Evolutionary conservation across 92 coral and sea anemone genomes (phyloP).

Genomic region (Scolanthus callimorphus): DNA sequence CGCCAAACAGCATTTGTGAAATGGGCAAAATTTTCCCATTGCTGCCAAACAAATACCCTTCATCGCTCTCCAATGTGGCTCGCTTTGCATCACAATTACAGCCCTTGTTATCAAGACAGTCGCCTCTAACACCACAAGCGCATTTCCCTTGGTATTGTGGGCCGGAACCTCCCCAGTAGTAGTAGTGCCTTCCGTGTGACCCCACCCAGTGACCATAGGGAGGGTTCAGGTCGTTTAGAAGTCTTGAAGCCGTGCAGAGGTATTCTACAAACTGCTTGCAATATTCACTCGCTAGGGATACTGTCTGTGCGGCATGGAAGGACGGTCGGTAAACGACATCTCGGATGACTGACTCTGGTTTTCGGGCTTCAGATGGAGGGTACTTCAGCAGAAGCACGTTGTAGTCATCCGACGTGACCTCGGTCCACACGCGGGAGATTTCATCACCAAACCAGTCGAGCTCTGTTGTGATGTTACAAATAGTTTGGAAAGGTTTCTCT

Average conservation of each 20-base stretch:
- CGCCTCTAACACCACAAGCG: conserved; percentile 58
- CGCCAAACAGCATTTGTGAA: conserved; percentile 61
- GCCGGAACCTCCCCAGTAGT: conserved; percentile 78
- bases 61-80: conserved; percentile 45
- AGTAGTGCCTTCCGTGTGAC: conserved; percentile 42
- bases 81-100: conserved; percentile 79
- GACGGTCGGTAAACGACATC: conserved; percentile 50
- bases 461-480: conserved; percentile 66
- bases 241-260: conserved; percentile 59
- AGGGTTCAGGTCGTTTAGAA: conserved; percentile 33
- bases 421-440: conserved; percentile 48
- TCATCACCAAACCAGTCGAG: conserved; percentile 29
- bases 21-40: conserved; percentile 62
- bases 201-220: conserved; percentile 75
- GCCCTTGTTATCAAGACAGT: conserved; percentile 26
- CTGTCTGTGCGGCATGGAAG: conserved; percentile 49
- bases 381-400: conserved; percentile 27
- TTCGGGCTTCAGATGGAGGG: conserved; percentile 27
- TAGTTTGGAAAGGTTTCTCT: conserved; percentile 31
- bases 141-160: conserved; percentile 40
- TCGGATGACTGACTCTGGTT: conserved; percentile 37
- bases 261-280: conserved; percentile 73
- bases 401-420: conserved; percentile 18
- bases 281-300: conserved; percentile 61
- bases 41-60: conserved; percentile 40